Percentiles rank a stretch among this genome's conserved stretches.
These are phyloP conservation scores for Oreohelix idahoensis DNA, from an alignment of 1,140 invertebrate species.

Conservation along the genomic window DNA sequence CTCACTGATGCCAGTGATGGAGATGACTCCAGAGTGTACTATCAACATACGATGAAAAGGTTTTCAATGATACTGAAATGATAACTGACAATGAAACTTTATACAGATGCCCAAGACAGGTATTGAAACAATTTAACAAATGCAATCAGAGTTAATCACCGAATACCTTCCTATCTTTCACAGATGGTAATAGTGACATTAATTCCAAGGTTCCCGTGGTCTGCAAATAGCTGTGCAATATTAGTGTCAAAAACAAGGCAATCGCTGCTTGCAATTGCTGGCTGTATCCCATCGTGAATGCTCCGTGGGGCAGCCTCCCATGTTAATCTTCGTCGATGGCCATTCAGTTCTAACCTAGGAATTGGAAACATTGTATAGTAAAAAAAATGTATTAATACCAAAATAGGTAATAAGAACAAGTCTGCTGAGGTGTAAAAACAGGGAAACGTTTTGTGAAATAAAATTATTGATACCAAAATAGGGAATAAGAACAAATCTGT, in stretches of 20 bases:
- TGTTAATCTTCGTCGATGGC: conserved; percentile 90
- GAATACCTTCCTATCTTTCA: conserved; percentile 47
- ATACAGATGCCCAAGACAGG: background rate
- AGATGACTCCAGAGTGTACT: background rate
- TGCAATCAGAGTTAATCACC: background rate
- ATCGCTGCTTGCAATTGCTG: conserved; percentile 97
- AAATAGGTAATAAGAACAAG: too few relatives aligned
- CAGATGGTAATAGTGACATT: conserved; percentile 92
- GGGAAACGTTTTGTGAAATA: too few relatives aligned
- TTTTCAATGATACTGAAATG: background rate
- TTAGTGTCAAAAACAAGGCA: conserved; percentile 99
- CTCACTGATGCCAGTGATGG: background rate
- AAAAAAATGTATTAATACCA: too few relatives aligned
- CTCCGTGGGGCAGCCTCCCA: conserved; percentile 99
- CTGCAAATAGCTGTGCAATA: conserved; percentile 97
- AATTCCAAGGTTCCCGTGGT: conserved; percentile 99
- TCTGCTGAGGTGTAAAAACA: too few relatives aligned
- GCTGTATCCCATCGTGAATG: conserved; percentile 98
- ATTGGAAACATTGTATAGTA: too few relatives aligned
- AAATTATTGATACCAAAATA: too few relatives aligned
- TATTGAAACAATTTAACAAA: background rate
- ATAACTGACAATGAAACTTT: background rate
- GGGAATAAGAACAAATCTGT: too few relatives aligned
- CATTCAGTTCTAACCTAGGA: conserved; percentile 96
- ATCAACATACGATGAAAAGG: background rate